phyloP scores from a whole-genome alignment of 2,797 vertebrate genomes.

The Artibeus lituratus region DNA sequence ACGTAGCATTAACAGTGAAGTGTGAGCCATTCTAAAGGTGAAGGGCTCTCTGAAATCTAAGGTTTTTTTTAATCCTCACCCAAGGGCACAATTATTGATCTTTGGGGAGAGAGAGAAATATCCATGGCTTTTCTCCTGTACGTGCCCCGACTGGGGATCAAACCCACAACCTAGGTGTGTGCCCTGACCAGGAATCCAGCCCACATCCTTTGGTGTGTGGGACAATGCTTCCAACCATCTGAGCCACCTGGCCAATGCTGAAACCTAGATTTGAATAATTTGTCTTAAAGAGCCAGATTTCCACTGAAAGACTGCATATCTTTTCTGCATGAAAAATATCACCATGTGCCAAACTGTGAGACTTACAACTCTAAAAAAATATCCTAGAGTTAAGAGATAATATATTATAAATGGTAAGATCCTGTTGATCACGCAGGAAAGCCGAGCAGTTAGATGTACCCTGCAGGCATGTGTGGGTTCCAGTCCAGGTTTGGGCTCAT shows the following conservation, averaged over 20 bases:
- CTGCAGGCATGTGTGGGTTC: background rate
- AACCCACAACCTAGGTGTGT: background rate
- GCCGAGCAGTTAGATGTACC: accelerated
- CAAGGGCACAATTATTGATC: background rate
- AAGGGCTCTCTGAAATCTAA: background rate
- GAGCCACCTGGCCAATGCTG: background rate
- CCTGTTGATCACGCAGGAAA: background rate
- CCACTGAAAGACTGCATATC: background rate
- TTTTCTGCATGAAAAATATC: background rate
- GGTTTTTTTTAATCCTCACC: background rate
- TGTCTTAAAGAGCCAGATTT: background rate
- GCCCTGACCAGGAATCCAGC: background rate
- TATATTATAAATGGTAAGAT: background rate
- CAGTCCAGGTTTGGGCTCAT: accelerated
- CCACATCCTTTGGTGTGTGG: background rate
- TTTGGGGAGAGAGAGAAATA: background rate
- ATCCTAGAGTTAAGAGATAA: background rate
- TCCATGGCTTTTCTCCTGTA: background rate
- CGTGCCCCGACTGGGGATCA: background rate
- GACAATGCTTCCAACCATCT: background rate
- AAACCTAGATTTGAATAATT: background rate
- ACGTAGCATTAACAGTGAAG: no score
- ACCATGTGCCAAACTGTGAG: background rate
- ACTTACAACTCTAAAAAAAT: background rate
- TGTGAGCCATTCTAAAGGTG: background rate